Percentiles rank a stretch among this genome's conserved stretches.
Evolutionary conservation across 2,888 invertebrate genomes (phyloP).

Genomic region (Leptinotarsa tumamoca): DNA sequence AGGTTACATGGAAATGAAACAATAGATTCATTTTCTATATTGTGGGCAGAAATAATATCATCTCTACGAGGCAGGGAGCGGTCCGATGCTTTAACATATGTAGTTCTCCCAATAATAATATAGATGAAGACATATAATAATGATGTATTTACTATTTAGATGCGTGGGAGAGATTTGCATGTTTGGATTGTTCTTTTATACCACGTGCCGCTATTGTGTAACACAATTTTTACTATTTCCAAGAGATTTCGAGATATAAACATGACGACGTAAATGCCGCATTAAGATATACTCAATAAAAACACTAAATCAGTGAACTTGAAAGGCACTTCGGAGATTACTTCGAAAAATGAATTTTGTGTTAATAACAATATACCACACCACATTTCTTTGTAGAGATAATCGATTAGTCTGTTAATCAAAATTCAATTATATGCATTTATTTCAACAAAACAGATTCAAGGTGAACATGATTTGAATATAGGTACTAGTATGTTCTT

Average conservation of each 20-base stretch:
- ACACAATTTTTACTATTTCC: conserved; percentile 28
- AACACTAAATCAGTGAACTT: not conserved
- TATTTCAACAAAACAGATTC: conserved; percentile 1
- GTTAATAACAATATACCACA: not conserved
- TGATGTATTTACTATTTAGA: conserved; percentile 61
- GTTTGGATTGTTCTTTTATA: conserved; percentile 48
- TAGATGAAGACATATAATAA: conserved; percentile 65
- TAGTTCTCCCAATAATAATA: conserved; percentile 64
- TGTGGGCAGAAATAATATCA: conserved; percentile 63
- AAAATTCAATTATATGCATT: not conserved
- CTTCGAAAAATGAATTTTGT: not conserved
- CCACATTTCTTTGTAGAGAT: not conserved
- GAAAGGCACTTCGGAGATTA: not conserved
- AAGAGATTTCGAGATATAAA: not conserved
- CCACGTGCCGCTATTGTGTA: conserved; percentile 45
- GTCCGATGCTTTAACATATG: conserved; percentile 61
- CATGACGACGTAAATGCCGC: not conserved
- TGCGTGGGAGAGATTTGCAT: conserved; percentile 64
- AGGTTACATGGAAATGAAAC: conserved; percentile 49
- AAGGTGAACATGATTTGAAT: not conserved
- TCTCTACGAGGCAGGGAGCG: conserved; percentile 61
- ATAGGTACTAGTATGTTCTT: no score
- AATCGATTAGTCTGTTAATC: conserved; percentile 8
- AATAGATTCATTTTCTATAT: conserved; percentile 53
- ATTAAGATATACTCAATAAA: not conserved